Percentiles rank a stretch among this genome's conserved stretches.
Evolutionary conservation across 2,797 vertebrate genomes (phyloP).

Genomic region (Leptodactylus fallax): DNA sequence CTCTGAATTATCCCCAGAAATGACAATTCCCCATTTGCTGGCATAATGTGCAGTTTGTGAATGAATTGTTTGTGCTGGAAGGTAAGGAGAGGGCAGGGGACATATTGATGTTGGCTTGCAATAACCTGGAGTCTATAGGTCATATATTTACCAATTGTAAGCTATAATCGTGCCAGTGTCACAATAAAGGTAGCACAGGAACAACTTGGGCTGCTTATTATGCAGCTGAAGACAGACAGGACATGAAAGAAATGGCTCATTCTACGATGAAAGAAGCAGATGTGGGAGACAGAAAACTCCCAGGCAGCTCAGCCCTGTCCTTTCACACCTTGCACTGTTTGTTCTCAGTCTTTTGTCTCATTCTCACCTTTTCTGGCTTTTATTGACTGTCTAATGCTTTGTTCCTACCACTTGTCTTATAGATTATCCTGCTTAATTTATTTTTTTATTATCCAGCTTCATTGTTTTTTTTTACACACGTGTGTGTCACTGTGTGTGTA

Average conservation of each 20-base stretch:
- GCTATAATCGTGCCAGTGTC: slow-evolving; percentile 35
- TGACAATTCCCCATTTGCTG: slow-evolving; percentile 15
- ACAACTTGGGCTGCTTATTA: slow-evolving; percentile 39
- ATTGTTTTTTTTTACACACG: slow-evolving; percentile 43
- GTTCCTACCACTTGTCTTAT: neutral
- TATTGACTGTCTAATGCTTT: slow-evolving; percentile 27
- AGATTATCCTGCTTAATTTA: slow-evolving; percentile 13
- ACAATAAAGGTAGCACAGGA: slow-evolving; percentile 29
- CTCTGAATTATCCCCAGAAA: neutral
- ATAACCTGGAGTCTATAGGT: slow-evolving; percentile 29
- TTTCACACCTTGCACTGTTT: slow-evolving; percentile 56
- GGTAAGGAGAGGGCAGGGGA: neutral
- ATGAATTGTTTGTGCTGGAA: slow-evolving; percentile 11
- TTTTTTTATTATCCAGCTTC: slow-evolving; percentile 32
- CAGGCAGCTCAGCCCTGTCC: slow-evolving; percentile 20
- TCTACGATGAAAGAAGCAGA: slow-evolving; percentile 57
- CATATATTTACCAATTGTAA: slow-evolving; percentile 38
- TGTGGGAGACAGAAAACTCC: slow-evolving; percentile 47
- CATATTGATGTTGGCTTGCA: neutral
- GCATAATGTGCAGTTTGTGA: slow-evolving; percentile 14
- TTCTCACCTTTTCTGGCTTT: slow-evolving; percentile 50
- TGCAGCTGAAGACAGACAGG: slow-evolving; percentile 53
- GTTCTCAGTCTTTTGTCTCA: slow-evolving; percentile 30
- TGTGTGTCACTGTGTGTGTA: neutral
- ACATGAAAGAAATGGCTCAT: slow-evolving; percentile 46